Base-by-base conservation (phyloP, 2,888 invertebrate genomes). In the Pristionchus entomophagus region DNA sequence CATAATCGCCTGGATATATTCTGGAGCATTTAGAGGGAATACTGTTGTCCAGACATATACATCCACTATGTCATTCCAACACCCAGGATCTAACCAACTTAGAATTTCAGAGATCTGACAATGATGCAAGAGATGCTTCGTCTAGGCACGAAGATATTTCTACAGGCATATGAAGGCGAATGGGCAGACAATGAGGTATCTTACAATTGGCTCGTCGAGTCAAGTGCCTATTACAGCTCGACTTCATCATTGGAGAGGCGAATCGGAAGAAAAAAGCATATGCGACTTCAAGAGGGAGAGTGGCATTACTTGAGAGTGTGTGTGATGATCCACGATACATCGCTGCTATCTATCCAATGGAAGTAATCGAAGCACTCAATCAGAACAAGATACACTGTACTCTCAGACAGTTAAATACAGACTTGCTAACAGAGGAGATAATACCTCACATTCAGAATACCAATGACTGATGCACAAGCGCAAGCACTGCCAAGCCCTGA, bases 361-460 rank as follows among this genome's bases (percentile, higher is more conserved):
- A 80, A 80, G 80, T 80, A 8, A 19, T 32, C 6, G 80, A 80
- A 53, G 80, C 80, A 29, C 32, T 49, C 80, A 80, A 80, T 53
- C 29, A 80, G 80, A 80, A 80, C 32, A 80, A 80, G 80, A 80
- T 80, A 17, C 26, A 35, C 19, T 80, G 80, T 6, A 53, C 49
- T 6, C 53, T 80, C 19, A 80, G 80, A 80, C 29, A 49, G 80
- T 80, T 10, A n/a, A n/a, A n/a, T n/a, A n/a, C n/a, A n/a, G n/a
- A n/a, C n/a, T n/a, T n/a, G n/a, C n/a, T n/a, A n/a, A n/a, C n/a
- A n/a, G n/a, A n/a, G n/a, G n/a, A n/a, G n/a, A n/a, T n/a, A 45
- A 45, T 45, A n/a, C n/a, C n/a, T n/a, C n/a, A n/a, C n/a, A n/a
- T 14, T 45, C 45, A 77, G 38, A 26, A 77, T 77, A 5, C 77